Evolutionary conservation across 2,113 vertebrate genomes (phyloP), one percentile per base, ranked within the genome.

Genomic region (Speoplatyrhinus poulsoni): DNA sequence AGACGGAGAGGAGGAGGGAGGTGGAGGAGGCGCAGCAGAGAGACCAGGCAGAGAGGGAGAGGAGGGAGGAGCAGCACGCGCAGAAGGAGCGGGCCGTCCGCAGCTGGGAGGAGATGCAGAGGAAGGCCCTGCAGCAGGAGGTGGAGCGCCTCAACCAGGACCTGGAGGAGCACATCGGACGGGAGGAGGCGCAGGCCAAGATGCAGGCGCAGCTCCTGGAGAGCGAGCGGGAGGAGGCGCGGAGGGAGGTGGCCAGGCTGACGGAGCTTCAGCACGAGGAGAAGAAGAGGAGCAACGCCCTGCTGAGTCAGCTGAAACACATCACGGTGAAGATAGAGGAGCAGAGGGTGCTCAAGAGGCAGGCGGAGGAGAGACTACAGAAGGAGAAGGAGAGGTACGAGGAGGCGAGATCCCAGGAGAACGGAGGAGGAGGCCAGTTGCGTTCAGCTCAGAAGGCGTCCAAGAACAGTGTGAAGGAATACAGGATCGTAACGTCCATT

Each of bases 81-180:
- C 65, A 82, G 68, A 79, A 16, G 55, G 83, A 85, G 67, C 77
- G 76, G 67, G 62, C 69, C 67, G 72, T 73, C 46, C 70, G 65
- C 6, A 75, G 69, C 49, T 64, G 69, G 46, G 77, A 84, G 60
- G 71, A 79, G n/a, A 69, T 69, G 56, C 79, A 56, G 46, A 76
- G 78, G 67, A 74, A 77, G 0, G 63, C 65, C 53, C 46, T 87
- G 60, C 81, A 85, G 52, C 76, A 62, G 26, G 69, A 88, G 57
- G 19, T 88, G 60, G 72, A 84, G 0, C 70, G 56, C 46, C 69
- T 87, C 4, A 69, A 36, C n/a, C 53, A 64, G 50, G 75, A 52
- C 58, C 49, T 85, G 33, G 64, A 82, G 72, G 67, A 83, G 48
- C 73, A 73, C 57, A 64, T 41, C 17, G 26, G 3, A 15, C 80